Evolutionary conservation across 2,888 invertebrate genomes (phyloP).

Genomic region (Capitulum mitella): DNA sequence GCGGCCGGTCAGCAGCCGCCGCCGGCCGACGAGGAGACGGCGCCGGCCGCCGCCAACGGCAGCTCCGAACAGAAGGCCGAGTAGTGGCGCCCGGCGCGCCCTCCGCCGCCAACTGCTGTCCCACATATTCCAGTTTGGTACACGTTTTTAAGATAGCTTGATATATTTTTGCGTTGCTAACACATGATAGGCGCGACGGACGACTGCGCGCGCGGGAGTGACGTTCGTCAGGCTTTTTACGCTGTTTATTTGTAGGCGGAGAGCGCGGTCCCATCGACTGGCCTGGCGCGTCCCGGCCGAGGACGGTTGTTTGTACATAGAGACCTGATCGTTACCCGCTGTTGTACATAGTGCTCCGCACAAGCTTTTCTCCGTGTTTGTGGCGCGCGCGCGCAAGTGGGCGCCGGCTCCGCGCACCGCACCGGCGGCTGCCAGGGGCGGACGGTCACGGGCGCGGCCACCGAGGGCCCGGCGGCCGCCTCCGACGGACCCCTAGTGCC

Average conservation of each 20-base stretch:
- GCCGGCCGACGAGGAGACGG: not conserved
- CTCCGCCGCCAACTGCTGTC: not conserved
- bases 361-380: not conserved
- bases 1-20: not conserved
- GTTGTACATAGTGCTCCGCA: constrained; percentile 1
- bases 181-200: not conserved
- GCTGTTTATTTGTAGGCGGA: not conserved
- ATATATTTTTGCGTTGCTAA: constrained; percentile 19
- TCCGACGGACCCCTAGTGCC: not conserved
- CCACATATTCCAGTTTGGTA: constrained; percentile 17
- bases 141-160: constrained; percentile 21
- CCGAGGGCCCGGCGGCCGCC: not conserved
- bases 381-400: not conserved
- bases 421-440: not conserved
- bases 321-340: not conserved
- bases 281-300: not conserved
- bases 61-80: not conserved
- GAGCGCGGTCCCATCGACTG: not conserved
- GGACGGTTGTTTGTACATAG: not conserved
- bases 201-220: not conserved
- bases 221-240: not conserved
- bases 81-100: not conserved
- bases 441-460: not conserved
- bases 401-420: not conserved
- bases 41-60: not conserved